These are phyloP conservation scores for Ooceraea biroi DNA, from an alignment of 1,140 invertebrate genomes.

Conservation along the genomic window DNA sequence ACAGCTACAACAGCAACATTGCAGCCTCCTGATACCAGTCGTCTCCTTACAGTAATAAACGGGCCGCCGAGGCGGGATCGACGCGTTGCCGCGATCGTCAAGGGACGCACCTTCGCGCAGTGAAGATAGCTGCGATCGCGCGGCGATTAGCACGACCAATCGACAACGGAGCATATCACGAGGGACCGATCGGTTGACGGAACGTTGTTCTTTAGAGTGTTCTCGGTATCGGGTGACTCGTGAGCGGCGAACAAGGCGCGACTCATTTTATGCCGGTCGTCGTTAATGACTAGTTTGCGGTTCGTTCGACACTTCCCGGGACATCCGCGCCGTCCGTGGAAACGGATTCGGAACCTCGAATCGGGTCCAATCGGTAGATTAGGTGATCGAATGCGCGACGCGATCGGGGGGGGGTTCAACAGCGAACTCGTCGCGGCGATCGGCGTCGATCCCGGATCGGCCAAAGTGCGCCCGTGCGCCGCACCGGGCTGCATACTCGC, in stretches of 20 bases:
- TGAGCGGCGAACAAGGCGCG: neutral
- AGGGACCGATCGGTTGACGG: constrained; percentile 14
- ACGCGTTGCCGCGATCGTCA: constrained; percentile 33
- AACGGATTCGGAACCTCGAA: constrained; percentile 29
- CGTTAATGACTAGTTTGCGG: neutral
- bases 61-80: constrained; percentile 56
- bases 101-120: constrained; percentile 24
- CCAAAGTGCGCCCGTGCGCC: constrained; percentile 52
- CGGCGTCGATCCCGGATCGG: constrained; percentile 51
- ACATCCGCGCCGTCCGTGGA: constrained; percentile 13
- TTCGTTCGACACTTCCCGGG: constrained; percentile 13
- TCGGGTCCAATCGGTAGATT: constrained; percentile 63
- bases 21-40: constrained; percentile 85
- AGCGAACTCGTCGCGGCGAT: neutral
- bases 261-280: too few species aligned
- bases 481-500: constrained; percentile 84
- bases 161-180: constrained; percentile 48
- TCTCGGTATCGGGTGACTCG: neutral
- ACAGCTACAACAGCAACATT: constrained; percentile 77
- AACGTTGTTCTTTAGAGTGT: neutral
- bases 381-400: constrained; percentile 26
- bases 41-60: constrained; percentile 83
- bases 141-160: constrained; percentile 56
- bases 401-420: neutral
- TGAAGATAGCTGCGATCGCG: constrained; percentile 12